Conservation (phyloP, 2,113 vertebrate species). For the Machaerirhynchus nigripectus region DNA sequence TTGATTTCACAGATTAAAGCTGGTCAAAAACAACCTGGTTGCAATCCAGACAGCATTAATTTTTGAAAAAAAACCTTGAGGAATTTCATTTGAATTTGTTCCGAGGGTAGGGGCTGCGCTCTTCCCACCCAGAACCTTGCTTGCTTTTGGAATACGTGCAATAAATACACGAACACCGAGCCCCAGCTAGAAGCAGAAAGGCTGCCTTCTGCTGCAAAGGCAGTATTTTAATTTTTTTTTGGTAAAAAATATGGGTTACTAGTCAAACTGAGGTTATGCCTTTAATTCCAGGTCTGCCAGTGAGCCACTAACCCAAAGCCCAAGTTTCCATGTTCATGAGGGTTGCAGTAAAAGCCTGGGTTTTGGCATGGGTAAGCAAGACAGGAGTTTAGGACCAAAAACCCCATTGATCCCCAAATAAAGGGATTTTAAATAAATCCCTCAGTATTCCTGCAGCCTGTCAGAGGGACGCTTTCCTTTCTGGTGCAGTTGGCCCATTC, state of each 20-base stretch:
- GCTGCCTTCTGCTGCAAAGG: not conserved
- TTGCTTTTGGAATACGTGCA: slow-evolving; percentile 1
- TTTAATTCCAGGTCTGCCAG: not conserved
- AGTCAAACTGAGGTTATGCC: not conserved
- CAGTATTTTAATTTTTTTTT: not conserved
- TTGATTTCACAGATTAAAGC: slow-evolving; percentile 64
- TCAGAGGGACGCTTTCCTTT: not conserved
- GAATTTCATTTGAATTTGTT: slow-evolving; percentile 26
- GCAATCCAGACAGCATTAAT: slow-evolving; percentile 7
- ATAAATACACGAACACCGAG: not conserved
- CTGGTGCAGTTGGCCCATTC: not conserved
- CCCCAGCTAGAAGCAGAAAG: not conserved
- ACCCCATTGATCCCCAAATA: not conserved
- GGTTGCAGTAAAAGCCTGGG: not conserved
- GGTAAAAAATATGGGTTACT: not conserved
- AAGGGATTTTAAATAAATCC: not conserved
- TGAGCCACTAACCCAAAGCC: not conserved
- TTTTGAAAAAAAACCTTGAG: slow-evolving; percentile 26
- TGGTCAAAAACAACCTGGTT: slow-evolving; percentile 37
- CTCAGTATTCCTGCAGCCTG: not conserved
- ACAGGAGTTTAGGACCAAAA: not conserved
- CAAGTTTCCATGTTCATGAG: not conserved
- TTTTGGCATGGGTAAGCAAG: not conserved
- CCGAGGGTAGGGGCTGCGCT: not conserved
- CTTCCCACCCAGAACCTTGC: slow-evolving; percentile 21